These are phyloP conservation scores for Charadrius vociferus DNA, from an alignment of 2,113 vertebrate species.

Conservation along the genomic window DNA sequence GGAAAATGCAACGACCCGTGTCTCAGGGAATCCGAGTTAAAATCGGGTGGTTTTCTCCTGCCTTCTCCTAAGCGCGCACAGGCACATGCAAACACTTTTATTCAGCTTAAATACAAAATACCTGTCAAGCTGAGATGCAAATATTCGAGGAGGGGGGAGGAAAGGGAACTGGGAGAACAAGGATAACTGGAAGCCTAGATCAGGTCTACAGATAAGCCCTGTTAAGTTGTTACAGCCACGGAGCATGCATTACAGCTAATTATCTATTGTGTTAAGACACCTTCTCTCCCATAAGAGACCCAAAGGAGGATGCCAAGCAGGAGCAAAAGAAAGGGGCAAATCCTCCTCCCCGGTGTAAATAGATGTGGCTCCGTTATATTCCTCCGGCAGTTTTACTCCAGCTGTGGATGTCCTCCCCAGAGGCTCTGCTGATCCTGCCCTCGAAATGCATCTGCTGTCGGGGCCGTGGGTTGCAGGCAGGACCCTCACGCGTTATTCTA, in stretches of 20 bases:
- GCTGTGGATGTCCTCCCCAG: neutral
- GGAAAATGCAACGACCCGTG: neutral
- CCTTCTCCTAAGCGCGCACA: neutral
- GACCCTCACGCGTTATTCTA: neutral
- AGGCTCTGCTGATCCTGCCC: neutral
- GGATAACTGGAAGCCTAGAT: constrained; percentile 51
- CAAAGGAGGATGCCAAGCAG: neutral
- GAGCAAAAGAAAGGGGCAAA: neutral
- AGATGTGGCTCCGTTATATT: neutral
- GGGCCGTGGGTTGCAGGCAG: neutral
- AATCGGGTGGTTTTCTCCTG: neutral
- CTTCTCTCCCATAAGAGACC: neutral
- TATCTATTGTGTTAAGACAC: constrained; percentile 10
- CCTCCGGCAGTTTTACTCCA: neutral
- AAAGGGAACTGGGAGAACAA: constrained; percentile 24
- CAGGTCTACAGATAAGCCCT: neutral
- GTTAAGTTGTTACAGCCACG: neutral
- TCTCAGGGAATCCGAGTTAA: neutral
- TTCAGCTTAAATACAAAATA: neutral
- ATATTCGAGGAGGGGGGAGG: neutral
- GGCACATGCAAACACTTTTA: neutral
- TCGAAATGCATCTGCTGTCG: neutral
- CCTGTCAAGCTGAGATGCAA: constrained; percentile 15
- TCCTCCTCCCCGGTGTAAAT: neutral
- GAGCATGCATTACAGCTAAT: neutral